phyloP scores from a whole-genome alignment of 2,797 vertebrate genomes.

The Numenius phaeopus region DNA sequence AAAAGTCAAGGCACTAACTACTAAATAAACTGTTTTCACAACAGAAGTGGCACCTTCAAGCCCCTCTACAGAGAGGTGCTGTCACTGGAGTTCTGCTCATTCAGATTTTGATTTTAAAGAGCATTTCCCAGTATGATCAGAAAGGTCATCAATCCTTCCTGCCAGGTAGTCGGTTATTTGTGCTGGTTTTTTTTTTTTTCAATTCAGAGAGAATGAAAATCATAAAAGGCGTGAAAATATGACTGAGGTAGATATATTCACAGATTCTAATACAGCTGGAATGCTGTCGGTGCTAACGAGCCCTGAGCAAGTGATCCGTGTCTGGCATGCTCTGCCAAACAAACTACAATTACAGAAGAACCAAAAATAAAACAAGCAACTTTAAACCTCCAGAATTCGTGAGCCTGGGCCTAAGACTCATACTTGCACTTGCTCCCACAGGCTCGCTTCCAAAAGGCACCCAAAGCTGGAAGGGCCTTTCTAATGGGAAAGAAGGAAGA shows the following conservation, averaged over 20 bases:
- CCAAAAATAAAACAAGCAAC: constrained; percentile 40
- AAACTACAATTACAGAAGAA: constrained; percentile 20
- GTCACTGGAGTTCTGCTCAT: not conserved
- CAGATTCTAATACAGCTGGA: not conserved
- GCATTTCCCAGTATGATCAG: not conserved
- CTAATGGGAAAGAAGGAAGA: constrained; percentile 13
- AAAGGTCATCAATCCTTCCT: not conserved
- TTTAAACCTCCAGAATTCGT: constrained; percentile 10
- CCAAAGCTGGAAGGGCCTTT: not conserved
- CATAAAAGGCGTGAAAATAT: not conserved
- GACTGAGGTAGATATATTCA: not conserved
- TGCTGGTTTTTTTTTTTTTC: not conserved
- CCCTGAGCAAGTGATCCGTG: not conserved
- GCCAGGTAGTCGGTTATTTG: not conserved
- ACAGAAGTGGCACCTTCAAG: not conserved
- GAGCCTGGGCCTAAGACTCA: not conserved
- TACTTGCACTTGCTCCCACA: not conserved
- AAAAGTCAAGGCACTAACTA: constrained; percentile 32
- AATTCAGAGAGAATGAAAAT: not conserved
- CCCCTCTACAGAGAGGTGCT: not conserved
- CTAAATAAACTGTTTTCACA: constrained; percentile 56
- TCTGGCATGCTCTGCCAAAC: constrained; percentile 21
- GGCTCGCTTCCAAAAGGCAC: constrained; percentile 12
- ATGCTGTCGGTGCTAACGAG: not conserved
- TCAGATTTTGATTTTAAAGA: constrained; percentile 3